A percentile compares a stretch with the other conserved stretches of the same genome.
phyloP scores from a whole-genome alignment of 2,797 vertebrate genomes.

The Chromis chromis region DNA sequence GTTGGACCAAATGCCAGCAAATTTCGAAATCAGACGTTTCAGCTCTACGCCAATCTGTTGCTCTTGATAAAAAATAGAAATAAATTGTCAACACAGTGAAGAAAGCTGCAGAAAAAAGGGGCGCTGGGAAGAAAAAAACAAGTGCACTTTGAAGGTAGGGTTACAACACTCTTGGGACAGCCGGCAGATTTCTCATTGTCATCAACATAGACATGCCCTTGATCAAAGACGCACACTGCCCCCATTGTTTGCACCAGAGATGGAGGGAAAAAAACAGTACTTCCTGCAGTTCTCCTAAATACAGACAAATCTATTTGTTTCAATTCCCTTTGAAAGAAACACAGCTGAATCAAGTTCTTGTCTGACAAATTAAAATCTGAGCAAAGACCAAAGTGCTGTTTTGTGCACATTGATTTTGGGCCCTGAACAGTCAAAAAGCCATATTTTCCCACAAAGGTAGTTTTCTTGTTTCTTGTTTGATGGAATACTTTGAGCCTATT shows the following conservation, averaged over 20 bases:
- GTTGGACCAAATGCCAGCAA: neutral
- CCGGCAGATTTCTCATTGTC: constrained; percentile 71
- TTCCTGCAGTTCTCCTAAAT: constrained; percentile 51
- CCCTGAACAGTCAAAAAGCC: constrained; percentile 55
- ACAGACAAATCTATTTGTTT: constrained; percentile 60
- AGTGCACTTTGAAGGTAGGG: constrained; percentile 70
- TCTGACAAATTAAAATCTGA: constrained; percentile 74
- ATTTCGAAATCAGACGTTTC: constrained; percentile 33
- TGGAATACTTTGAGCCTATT: constrained; percentile 64
- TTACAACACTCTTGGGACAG: constrained; percentile 70
- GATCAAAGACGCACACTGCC: constrained; percentile 74
- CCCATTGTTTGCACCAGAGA: constrained; percentile 63
- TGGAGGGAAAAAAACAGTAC: neutral
- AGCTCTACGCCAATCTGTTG: constrained; percentile 30
- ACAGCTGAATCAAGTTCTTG: constrained; percentile 64
- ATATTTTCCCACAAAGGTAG: constrained; percentile 64
- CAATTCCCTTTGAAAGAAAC: constrained; percentile 70
- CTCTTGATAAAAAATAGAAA: constrained; percentile 46
- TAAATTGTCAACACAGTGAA: constrained; percentile 38
- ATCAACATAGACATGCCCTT: constrained; percentile 73
- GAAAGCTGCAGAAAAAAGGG: constrained; percentile 47
- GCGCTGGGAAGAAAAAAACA: constrained; percentile 47
- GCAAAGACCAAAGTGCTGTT: constrained; percentile 77
- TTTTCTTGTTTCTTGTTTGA: constrained; percentile 56
- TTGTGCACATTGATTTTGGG: constrained; percentile 67